Percentiles rank a stretch among this genome's conserved stretches.
phyloP scores from a whole-genome alignment of 2,113 vertebrate genomes.

The Sebastes fasciatus region DNA sequence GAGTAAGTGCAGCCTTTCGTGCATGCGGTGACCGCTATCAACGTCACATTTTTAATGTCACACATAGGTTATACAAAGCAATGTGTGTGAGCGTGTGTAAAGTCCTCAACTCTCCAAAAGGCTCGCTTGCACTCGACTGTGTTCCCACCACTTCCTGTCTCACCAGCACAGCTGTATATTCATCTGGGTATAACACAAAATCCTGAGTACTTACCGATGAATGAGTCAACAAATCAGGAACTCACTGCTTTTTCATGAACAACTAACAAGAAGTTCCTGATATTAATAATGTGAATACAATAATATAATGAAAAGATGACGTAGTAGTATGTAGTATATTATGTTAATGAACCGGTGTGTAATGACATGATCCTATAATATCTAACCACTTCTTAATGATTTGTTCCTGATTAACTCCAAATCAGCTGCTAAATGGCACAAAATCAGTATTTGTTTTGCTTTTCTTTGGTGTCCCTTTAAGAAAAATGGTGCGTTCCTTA shows the following conservation, averaged over 20 bases:
- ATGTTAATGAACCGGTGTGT: neutral
- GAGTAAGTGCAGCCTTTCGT: neutral
- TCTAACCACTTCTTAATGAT: neutral
- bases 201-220: neutral
- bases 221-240: slow-evolving; percentile 10
- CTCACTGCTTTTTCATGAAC: neutral
- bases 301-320: neutral
- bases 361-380: neutral
- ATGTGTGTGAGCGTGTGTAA: neutral
- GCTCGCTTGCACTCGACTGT: slow-evolving; percentile 26
- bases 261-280: neutral
- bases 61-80: neutral
- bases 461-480: slow-evolving; percentile 5
- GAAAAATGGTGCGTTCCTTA: neutral
- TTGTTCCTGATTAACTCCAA: neutral
- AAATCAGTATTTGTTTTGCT: neutral
- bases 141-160: slow-evolving; percentile 63
- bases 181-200: slow-evolving; percentile 1
- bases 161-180: slow-evolving; percentile 18
- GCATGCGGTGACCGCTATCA: neutral
- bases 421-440: neutral
- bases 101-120: slow-evolving; percentile 23
- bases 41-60: slow-evolving; percentile 18
- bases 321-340: neutral
- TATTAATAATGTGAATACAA: neutral